These are phyloP conservation scores for Brachyptera risi DNA, from an alignment of 2,888 invertebrate genomes.

Conservation along the genomic window DNA sequence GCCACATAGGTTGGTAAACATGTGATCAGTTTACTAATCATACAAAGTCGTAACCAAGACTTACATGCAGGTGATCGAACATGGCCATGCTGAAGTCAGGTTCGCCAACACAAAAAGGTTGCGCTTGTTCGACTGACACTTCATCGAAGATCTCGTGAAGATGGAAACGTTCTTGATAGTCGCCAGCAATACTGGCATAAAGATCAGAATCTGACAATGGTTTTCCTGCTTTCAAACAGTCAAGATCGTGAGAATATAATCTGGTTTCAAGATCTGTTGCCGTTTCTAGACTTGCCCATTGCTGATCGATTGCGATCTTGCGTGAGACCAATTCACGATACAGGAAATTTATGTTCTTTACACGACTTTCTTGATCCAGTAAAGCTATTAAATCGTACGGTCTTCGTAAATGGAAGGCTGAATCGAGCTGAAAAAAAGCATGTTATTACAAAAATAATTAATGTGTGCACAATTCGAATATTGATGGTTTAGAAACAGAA, in stretches of 20 bases:
- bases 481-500: too few relatives aligned
- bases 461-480: too few relatives aligned
- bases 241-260: slow-evolving; percentile 56
- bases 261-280: slow-evolving; percentile 59
- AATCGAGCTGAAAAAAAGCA: slow-evolving; percentile 66
- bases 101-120: slow-evolving; percentile 34
- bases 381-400: slow-evolving; percentile 72
- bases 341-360: slow-evolving; percentile 55
- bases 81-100: slow-evolving; percentile 57
- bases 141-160: slow-evolving; percentile 26
- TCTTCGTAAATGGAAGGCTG: slow-evolving; percentile 65
- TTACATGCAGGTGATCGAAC: slow-evolving; percentile 59
- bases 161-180: slow-evolving; percentile 51
- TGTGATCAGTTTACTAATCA: neutral
- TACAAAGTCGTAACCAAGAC: slow-evolving; percentile 30
- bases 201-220: slow-evolving; percentile 63
- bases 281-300: slow-evolving; percentile 55
- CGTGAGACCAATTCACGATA: slow-evolving; percentile 60
- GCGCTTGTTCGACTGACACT: slow-evolving; percentile 3
- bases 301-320: slow-evolving; percentile 59
- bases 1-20: too few relatives aligned
- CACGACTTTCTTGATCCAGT: slow-evolving; percentile 69
- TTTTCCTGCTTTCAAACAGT: slow-evolving; percentile 62
- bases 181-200: slow-evolving; percentile 56
- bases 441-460: too few relatives aligned